Conservation (phyloP, 1,140 invertebrate species). For the Drosophila santomea region DNA sequence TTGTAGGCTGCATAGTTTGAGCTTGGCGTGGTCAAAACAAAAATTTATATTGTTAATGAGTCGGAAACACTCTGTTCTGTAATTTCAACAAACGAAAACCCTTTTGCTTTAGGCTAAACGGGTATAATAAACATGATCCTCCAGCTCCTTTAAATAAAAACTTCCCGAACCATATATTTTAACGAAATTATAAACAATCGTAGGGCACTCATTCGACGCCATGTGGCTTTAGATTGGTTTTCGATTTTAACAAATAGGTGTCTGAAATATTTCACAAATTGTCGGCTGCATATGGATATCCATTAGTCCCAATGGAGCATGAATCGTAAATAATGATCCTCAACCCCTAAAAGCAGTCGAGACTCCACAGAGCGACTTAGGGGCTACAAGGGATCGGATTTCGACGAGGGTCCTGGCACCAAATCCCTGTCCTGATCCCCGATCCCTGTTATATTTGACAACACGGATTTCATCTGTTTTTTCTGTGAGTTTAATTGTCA, state of each 20-base stretch:
- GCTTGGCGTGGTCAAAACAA: too few species aligned
- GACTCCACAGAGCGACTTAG: conserved; percentile 37
- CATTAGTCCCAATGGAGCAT: conserved; percentile 50
- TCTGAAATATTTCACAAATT: conserved; percentile 44
- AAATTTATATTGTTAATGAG: too few species aligned
- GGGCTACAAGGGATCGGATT: conserved; percentile 53
- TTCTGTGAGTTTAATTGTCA: conserved; percentile 58
- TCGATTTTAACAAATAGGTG: conserved; percentile 50
- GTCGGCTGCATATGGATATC: conserved; percentile 47
- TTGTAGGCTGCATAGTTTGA: too few species aligned
- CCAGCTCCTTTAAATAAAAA: not conserved
- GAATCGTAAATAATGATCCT: conserved; percentile 41
- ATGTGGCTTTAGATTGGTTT: conserved; percentile 35
- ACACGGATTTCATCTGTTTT: conserved; percentile 39
- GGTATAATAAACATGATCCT: not conserved
- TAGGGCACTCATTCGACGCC: not conserved
- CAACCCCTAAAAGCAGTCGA: conserved; percentile 37
- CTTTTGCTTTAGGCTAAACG: not conserved
- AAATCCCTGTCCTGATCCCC: conserved; percentile 30
- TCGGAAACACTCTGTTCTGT: too few species aligned
- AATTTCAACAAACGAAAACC: too few species aligned
- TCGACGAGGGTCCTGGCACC: conserved; percentile 40
- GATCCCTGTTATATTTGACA: conserved; percentile 74
- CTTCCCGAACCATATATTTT: not conserved
- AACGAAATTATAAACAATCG: not conserved